Conservation (phyloP, 2,113 vertebrate species). For the Syrmaticus mikado region DNA sequence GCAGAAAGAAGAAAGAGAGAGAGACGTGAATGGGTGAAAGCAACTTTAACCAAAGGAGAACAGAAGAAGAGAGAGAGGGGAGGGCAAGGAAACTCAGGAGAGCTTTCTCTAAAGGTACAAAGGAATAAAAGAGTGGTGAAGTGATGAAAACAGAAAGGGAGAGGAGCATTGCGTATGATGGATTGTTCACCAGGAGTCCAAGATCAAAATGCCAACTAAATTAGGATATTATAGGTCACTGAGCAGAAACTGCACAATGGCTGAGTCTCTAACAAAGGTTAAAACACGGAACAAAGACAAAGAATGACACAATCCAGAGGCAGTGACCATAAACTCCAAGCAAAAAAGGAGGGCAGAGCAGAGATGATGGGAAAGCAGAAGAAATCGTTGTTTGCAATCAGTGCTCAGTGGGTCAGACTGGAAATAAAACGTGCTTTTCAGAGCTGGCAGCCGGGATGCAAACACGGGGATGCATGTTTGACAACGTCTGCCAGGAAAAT, state of each 20-base stretch:
- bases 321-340: conserved; percentile 66
- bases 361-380: conserved; percentile 40
- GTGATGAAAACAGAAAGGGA: background rate
- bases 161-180: background rate
- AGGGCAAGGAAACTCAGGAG: background rate
- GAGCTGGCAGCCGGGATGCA: background rate
- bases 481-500: conserved; percentile 7
- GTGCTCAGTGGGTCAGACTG: conserved; percentile 44
- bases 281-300: conserved; percentile 65
- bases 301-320: conserved; percentile 49
- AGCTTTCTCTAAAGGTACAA: background rate
- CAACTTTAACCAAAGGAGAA: background rate
- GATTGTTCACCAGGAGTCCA: background rate
- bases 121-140: background rate
- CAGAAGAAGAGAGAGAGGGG: background rate
- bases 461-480: background rate
- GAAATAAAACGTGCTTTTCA: conserved; percentile 32
- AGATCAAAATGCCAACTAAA: conserved; percentile 58
- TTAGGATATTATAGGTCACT: conserved; percentile 55
- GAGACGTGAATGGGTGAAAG: background rate
- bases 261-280: conserved; percentile 65
- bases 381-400: conserved; percentile 57
- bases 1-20: background rate
- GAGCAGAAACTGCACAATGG: conserved; percentile 54
- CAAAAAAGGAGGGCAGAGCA: background rate